Evolutionary conservation across 2,888 invertebrate genomes (phyloP), one percentile per base, ranked within the genome.

Genomic region (Tanytarsus gracilentus): DNA sequence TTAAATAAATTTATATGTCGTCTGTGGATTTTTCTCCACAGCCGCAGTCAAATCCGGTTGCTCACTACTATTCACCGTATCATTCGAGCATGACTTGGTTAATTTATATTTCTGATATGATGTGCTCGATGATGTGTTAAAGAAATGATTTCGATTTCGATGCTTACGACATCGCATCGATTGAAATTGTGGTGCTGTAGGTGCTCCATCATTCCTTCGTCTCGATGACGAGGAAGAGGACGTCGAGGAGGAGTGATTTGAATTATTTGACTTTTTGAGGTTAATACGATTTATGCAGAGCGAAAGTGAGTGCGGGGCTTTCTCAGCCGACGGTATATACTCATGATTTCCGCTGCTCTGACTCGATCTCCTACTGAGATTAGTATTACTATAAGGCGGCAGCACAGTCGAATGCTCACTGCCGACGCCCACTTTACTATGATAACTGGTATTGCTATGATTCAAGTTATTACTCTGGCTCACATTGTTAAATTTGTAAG

Each of bases 41-140:
- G n/a, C n/a, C n/a, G n/a, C n/a, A n/a, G n/a, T n/a, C 7, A 40
- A 40, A n/a, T 55, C 55, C 11, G 55, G 55, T n/a, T 55, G 39
- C 21, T 55, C 55, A 23, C 26, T 55, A 30, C 55, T 55, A 23
- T 49, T 58, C 5, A 58, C 48, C 4, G 58, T 58, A 9, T 58
- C 58, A 29, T 58, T 58, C 5, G 58, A 58, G 29, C 44, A 58
- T n/a, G 58, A 58, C 48, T 58, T 58, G 2, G 29, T 58, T 29
- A 58, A 48, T 49, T 58, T 44, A 58, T 58, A 58, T 40, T 30
- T 48, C 30, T 58, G 58, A 49, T 58, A 58, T 40, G 55, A 55
- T 26, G 55, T 40, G 26, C 16, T 40, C 7, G 55, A n/a, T 7
- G 55, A 55, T 26, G 55, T 55, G 23, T 58, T 58, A 27, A 58